Base-by-base conservation (phyloP, 1,140 invertebrate genomes). In the Zaprionus camerounensis region DNA sequence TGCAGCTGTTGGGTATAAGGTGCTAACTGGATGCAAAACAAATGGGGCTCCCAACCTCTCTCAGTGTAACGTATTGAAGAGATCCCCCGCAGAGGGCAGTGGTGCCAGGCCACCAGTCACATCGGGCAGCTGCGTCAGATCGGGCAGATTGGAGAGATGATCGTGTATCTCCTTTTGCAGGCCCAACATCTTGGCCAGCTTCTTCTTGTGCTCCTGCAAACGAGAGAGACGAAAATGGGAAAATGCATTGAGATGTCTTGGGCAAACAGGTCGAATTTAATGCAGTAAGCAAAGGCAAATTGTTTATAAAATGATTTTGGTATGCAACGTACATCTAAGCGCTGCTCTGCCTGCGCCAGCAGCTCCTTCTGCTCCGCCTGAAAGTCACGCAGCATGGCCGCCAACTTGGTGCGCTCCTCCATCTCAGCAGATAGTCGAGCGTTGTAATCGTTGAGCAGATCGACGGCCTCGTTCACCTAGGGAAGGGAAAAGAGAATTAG, bases 81-180 rank as follows among this genome's bases (percentile, higher is more conserved):
- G 94, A 94, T 99, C 98, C 2, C 98, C 98, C 51, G 98, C 98
- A 9, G 98, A 98, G 20, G 98, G 98, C 71, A 99, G 93, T 1
- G 98, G 98, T 12, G 97, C 97, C 15, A 99, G 92, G 2, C 97
- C 97, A 44, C 97, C 97, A 3, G 97, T 98, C 0, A 99, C 97
- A 85, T 98, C 97, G 0, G 98, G 98, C 71, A 99, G 93, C 80
- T 97, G 95, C 1, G 96, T 98, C 49, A 99, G 94, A 93, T 99
- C 98, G 0, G 98, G 98, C 74, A 99, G 93, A 93, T 97, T 99
- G 64, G 97, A 96, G 79, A 99, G 95, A 93, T 99, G 98, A 38
- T 97, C 97, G 91, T 97, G 96, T 1, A 99, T 95, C 93, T 99
- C 98, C 59, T 97, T 94, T 85, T 97, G 94, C 9, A 99, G 96